Base-by-base conservation (phyloP, 2,888 invertebrate genomes). In the Dasypolia templi region DNA sequence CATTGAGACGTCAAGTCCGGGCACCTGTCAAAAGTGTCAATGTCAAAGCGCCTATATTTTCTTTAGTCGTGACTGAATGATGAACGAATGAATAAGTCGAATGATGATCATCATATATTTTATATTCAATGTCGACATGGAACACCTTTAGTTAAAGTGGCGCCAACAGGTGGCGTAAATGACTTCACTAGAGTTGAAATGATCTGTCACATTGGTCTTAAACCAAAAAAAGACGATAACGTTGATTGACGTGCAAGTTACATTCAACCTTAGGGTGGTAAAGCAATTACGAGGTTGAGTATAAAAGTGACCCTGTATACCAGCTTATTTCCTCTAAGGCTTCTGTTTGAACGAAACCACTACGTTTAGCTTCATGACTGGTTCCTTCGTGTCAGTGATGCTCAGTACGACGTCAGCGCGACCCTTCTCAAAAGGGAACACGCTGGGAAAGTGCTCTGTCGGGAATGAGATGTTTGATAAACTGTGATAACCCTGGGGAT, bases 401-500 rank as follows among this genome's bases (percentile, higher is more conserved):
- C 0, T 32, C 32, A 77, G 0, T 3, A 14, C 0, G 35, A 61
- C 0, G 19, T 77, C 77, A 1, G 82, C 2, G 42, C 77, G 65
- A 14, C 77, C 77, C 29, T 82, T 77, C 77, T 77, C 77, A 26
- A 77, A 77, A 49, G 77, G 77, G 12, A 77, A 77, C 32, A 77
- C 82, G 42, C 0, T 82, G 26, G 77, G 77, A 9, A 82, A 82
- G 32, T 77, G 1, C 32, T 77, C 77, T 3, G 82, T 77, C 19
- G 82, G 66, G 22, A 77, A 82, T 32, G 77, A 66, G 0, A 77
- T 49, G 49, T 77, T 77, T 35, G 22, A 1, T 0, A 82, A 0
- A 26, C 1, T 0, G 39, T 77, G 77, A 19, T 42, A 82, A 12
- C 77, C 77, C 82, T 77, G 82, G 2, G 53, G 29, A 51, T 3